A percentile compares a stretch with the other conserved stretches of the same genome.
Evolutionary conservation across 64 coral and sea anemone species (phyloP).

Genomic region (Actinia tenebrosa): DNA sequence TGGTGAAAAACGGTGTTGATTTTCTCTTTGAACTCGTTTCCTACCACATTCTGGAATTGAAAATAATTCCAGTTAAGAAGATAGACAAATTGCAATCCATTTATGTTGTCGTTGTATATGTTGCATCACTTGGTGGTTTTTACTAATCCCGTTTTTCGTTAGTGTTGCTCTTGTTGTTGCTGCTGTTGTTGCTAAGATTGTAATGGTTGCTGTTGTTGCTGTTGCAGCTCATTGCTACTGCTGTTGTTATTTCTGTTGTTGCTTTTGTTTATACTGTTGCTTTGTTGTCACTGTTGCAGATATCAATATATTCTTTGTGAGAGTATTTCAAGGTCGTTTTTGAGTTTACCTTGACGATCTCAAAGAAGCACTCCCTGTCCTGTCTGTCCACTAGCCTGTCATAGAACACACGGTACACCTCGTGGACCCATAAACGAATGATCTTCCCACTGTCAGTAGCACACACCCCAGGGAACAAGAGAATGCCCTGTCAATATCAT

Average conservation of each 20-base stretch:
- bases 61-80: neutral
- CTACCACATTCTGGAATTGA: constrained; percentile 69
- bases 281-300: no score
- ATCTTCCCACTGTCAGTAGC: constrained; percentile 62
- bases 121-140: neutral
- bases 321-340: neutral
- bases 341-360: constrained; percentile 74
- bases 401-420: constrained; percentile 94
- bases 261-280: no score
- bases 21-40: constrained; percentile 95
- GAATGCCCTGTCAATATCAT: constrained; percentile 44
- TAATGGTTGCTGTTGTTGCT: no score
- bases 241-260: neutral
- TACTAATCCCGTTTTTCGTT: neutral
- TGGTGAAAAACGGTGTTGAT: constrained; percentile 80
- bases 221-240: no score
- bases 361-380: constrained; percentile 82
- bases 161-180: neutral
- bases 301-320: neutral
- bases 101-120: neutral
- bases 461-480: constrained; percentile 68
- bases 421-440: constrained; percentile 86
- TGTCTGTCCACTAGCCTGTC: constrained; percentile 77
- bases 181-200: neutral
- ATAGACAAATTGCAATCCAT: neutral